Evolutionary conservation across 2,888 invertebrate species (phyloP).

Genomic region (Resseliella maxima): DNA sequence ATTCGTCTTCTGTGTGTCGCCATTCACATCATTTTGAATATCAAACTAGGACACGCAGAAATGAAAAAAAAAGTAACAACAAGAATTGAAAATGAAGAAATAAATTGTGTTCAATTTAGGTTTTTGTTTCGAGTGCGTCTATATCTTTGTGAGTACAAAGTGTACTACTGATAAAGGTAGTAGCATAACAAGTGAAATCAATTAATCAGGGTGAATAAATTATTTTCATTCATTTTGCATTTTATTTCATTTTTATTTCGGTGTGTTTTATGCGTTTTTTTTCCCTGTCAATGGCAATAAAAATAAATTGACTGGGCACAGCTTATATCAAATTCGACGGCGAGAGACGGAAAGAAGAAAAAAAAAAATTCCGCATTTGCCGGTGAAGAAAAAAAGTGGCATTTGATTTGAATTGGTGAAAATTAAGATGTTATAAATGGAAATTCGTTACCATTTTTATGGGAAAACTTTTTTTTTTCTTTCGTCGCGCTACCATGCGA

Average conservation of each 20-base stretch:
- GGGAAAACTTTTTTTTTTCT: slow-evolving; percentile 52
- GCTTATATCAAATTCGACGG: background rate
- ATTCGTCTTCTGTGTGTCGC: background rate
- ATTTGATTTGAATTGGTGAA: slow-evolving; percentile 40
- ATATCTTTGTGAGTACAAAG: background rate
- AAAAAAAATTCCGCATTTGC: background rate
- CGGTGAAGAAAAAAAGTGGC: background rate
- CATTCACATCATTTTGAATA: slow-evolving; percentile 10
- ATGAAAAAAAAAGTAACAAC: background rate
- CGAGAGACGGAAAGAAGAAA: background rate
- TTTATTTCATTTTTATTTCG: slow-evolving; percentile 31
- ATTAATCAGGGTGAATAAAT: slow-evolving; percentile 58
- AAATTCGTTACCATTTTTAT: slow-evolving; percentile 51
- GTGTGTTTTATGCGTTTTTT: background rate
- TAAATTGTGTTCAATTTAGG: background rate
- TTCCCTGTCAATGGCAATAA: slow-evolving; percentile 48
- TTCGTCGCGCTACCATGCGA: background rate
- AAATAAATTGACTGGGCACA: slow-evolving; percentile 54
- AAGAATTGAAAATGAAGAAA: background rate
- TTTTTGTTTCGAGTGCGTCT: background rate
- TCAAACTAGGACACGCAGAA: background rate
- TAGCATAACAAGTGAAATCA: slow-evolving; percentile 56
- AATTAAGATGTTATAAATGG: slow-evolving; percentile 54
- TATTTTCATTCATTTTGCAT: slow-evolving; percentile 53
- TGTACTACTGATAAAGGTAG: background rate